phyloP scores from a whole-genome alignment of 2,797 vertebrate species.

The Galagoides demidoff region DNA sequence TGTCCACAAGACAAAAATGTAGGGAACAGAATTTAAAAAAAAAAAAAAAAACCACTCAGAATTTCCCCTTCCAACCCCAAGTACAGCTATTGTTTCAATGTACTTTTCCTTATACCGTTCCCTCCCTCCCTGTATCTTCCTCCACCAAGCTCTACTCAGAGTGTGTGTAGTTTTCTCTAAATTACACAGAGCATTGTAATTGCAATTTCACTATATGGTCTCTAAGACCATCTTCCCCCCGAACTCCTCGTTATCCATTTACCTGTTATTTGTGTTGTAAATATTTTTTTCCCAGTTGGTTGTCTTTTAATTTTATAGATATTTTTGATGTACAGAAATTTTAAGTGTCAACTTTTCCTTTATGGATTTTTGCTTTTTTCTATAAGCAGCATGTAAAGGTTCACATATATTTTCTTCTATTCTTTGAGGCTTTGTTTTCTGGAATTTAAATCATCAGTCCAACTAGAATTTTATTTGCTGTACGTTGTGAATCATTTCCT shows the following conservation, averaged over 20 bases:
- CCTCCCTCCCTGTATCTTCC: neutral
- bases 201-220: neutral
- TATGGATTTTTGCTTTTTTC: slow-evolving; percentile 2
- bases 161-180: neutral
- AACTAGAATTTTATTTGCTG: neutral
- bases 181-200: neutral
- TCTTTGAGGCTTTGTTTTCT: slow-evolving; percentile 5
- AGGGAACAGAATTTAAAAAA: neutral
- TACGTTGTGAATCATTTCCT: neutral
- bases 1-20: neutral
- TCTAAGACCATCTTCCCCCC: neutral
- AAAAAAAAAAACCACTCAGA: neutral
- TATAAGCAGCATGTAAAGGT: neutral
- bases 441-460: neutral
- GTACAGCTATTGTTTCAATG: neutral
- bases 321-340: neutral
- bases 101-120: neutral
- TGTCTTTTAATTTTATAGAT: neutral
- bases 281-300: neutral
- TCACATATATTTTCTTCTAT: neutral
- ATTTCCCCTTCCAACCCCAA: neutral
- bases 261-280: neutral
- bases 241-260: neutral
- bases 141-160: neutral
- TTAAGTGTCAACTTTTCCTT: neutral